These are phyloP conservation scores for Chaenogobius annularis DNA, from an alignment of 2,113 vertebrate species.

Conservation along the genomic window DNA sequence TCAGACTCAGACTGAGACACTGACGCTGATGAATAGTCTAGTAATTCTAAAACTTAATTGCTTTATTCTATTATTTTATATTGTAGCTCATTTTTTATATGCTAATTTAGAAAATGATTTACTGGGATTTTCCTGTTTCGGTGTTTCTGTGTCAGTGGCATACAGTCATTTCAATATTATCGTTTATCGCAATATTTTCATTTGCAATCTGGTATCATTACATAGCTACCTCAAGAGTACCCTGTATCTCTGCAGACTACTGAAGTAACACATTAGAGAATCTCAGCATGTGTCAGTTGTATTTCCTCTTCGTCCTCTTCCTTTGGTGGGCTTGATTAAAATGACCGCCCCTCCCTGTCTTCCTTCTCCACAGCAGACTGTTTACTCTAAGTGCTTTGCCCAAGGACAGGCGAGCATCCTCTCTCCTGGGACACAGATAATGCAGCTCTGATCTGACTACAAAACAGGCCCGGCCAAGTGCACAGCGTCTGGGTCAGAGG, in stretches of 20 bases:
- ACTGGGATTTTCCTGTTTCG: too few species aligned
- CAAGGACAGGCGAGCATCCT: slow-evolving; percentile 69
- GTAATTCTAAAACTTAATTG: too few species aligned
- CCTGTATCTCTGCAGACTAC: neutral
- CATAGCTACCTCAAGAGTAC: too few species aligned
- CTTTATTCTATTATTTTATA: too few species aligned
- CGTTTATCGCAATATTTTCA: too few species aligned
- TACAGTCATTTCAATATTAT: too few species aligned
- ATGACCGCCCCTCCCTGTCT: slow-evolving; percentile 16
- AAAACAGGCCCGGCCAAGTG: slow-evolving; percentile 53
- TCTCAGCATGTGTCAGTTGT: neutral
- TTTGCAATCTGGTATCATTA: too few species aligned
- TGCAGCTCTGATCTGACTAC: slow-evolving; percentile 68
- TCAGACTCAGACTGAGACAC: too few species aligned
- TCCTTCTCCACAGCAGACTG: slow-evolving; percentile 34
- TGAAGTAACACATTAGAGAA: neutral
- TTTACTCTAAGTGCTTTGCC: slow-evolving; percentile 75
- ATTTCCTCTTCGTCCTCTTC: neutral
- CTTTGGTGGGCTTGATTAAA: neutral
- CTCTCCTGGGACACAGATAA: slow-evolving; percentile 65
- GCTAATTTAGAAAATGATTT: too few species aligned
- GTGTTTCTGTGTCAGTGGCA: too few species aligned
- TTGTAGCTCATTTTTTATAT: too few species aligned
- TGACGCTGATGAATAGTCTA: too few species aligned
- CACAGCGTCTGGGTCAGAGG: slow-evolving; percentile 33